These are phyloP conservation scores for Steinernema khuongi DNA, from an alignment of 1,140 invertebrate genomes.

Conservation along the genomic window DNA sequence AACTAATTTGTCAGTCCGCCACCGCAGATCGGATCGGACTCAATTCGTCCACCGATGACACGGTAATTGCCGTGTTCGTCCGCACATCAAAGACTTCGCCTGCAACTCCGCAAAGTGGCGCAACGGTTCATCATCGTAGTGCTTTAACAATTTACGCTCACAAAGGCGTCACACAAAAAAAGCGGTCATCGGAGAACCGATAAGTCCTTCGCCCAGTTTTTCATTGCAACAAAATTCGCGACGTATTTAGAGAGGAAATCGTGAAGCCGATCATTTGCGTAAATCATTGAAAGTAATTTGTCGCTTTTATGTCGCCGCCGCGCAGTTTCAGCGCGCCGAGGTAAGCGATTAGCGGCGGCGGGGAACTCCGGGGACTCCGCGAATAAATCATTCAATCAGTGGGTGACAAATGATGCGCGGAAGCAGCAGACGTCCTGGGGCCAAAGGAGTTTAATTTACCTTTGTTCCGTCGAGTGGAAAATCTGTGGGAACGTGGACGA, in stretches of 20 bases:
- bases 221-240: slow-evolving; percentile 2
- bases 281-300: slow-evolving; percentile 6
- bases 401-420: background rate
- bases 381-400: slow-evolving; percentile 1
- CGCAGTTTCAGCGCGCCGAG: background rate
- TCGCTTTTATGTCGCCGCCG: slow-evolving; percentile 1
- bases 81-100: background rate
- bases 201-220: background rate
- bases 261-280: slow-evolving; percentile 1
- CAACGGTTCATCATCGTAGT: background rate
- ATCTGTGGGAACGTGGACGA: background rate
- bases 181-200: too few relatives aligned
- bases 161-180: background rate
- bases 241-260: background rate
- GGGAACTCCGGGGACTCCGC: background rate
- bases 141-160: background rate
- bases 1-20: background rate
- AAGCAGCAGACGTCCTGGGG: background rate
- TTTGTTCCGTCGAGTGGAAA: background rate
- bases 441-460: background rate
- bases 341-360: background rate
- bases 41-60: background rate
- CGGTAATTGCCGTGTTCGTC: background rate
- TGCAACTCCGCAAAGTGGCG: background rate
- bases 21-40: background rate